A percentile compares a stretch with the other conserved stretches of the same genome.
Conservation (phyloP, 2,888 invertebrate species). For the Campoletis raptor region DNA sequence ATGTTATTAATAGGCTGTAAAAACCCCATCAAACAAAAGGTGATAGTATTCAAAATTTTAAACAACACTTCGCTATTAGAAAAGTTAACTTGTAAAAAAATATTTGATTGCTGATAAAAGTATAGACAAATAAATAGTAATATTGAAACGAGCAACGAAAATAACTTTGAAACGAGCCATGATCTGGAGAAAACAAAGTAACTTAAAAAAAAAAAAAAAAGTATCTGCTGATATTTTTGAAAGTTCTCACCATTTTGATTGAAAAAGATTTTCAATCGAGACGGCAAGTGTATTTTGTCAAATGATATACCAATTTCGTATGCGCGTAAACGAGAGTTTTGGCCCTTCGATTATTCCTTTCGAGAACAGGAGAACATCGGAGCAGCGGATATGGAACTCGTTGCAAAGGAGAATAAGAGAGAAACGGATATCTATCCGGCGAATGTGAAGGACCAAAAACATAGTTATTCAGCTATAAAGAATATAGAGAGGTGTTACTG, state of each 20-base stretch:
- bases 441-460: slow-evolving; percentile 26
- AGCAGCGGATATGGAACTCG: slow-evolving; percentile 1
- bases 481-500: background rate
- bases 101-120: background rate
- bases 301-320: slow-evolving; percentile 39
- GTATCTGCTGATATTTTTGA: background rate
- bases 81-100: background rate
- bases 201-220: too few species aligned
- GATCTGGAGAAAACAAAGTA: too few species aligned
- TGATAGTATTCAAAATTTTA: too few species aligned
- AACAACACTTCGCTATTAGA: background rate
- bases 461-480: background rate
- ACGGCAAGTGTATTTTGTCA: background rate
- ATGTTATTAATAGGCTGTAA: background rate
- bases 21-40: background rate
- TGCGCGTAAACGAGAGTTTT: background rate
- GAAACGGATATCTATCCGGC: slow-evolving; percentile 36
- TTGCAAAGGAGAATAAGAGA: slow-evolving; percentile 20
- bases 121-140: too few species aligned
- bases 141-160: too few species aligned
- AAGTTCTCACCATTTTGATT: background rate
- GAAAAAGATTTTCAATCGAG: background rate
- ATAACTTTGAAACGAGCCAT: background rate
- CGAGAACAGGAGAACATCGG: slow-evolving; percentile 47
- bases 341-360: slow-evolving; percentile 44